These are phyloP conservation scores for Perodicticus potto DNA, from an alignment of 2,797 vertebrate genomes.

Conservation along the genomic window DNA sequence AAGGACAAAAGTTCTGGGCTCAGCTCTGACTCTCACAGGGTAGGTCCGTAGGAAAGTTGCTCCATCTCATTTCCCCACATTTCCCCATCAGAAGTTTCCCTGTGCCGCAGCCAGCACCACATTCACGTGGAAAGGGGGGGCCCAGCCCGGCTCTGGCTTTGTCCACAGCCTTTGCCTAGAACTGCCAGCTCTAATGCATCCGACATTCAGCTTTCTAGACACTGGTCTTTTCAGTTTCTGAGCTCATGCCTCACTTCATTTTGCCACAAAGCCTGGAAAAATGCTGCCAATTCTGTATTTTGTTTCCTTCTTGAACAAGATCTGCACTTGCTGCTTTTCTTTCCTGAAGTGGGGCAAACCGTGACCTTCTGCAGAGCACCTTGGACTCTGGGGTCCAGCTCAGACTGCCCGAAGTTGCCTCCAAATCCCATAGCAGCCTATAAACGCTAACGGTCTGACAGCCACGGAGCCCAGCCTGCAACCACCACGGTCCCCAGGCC, in stretches of 20 bases:
- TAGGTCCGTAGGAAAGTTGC: neutral
- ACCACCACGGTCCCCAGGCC: neutral
- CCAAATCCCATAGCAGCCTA: neutral
- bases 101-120: neutral
- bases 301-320: neutral
- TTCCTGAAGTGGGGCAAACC: neutral
- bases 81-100: neutral
- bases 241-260: neutral
- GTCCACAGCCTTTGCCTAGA: neutral
- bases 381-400: neutral
- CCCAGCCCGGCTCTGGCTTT: neutral
- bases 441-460: neutral
- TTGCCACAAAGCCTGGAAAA: neutral
- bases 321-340: neutral
- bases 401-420: neutral
- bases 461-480: neutral
- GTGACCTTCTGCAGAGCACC: neutral
- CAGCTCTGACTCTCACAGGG: neutral
- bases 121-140: fast-evolving
- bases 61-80: neutral
- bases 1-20: neutral
- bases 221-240: neutral
- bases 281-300: neutral
- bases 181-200: neutral
- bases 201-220: neutral